phyloP scores from a whole-genome alignment of 1,140 invertebrate genomes.

The Ganaspis sp. region DNA sequence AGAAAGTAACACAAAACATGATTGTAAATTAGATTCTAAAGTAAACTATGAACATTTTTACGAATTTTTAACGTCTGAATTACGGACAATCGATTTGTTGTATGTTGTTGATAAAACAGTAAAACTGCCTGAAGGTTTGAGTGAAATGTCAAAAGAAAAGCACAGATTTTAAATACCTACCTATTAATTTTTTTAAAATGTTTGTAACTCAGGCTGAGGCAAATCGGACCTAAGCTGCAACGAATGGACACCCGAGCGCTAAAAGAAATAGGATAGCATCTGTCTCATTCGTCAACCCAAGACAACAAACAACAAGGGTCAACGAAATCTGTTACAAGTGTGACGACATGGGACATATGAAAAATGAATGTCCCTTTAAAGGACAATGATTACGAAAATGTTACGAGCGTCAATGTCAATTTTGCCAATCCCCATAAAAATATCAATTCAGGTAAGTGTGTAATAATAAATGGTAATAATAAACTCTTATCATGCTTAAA shows the following conservation, averaged over 20 bases:
- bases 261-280: too few relatives aligned
- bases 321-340: background rate
- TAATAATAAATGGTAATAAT: too few relatives aligned
- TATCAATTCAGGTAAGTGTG: too few relatives aligned
- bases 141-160: background rate
- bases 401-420: too few relatives aligned
- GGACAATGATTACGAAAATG: background rate
- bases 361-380: background rate
- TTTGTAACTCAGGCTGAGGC: background rate
- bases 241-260: too few relatives aligned
- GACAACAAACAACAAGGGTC: too few relatives aligned
- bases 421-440: too few relatives aligned
- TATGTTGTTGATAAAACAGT: conserved; percentile 4
- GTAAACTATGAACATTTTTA: conserved; percentile 33
- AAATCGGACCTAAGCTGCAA: background rate
- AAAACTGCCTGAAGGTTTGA: background rate
- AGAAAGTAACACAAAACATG: background rate
- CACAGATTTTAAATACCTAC: conserved; percentile 42
- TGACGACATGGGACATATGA: background rate
- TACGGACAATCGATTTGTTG: conserved; percentile 30
- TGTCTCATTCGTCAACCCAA: too few relatives aligned
- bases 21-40: background rate
- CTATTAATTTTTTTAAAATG: background rate
- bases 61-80: conserved; percentile 30
- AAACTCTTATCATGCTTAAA: too few relatives aligned